Evolutionary conservation across 2,888 invertebrate genomes (phyloP), one percentile per base, ranked within the genome.

Genomic region (Hirudinaria manillensis): DNA sequence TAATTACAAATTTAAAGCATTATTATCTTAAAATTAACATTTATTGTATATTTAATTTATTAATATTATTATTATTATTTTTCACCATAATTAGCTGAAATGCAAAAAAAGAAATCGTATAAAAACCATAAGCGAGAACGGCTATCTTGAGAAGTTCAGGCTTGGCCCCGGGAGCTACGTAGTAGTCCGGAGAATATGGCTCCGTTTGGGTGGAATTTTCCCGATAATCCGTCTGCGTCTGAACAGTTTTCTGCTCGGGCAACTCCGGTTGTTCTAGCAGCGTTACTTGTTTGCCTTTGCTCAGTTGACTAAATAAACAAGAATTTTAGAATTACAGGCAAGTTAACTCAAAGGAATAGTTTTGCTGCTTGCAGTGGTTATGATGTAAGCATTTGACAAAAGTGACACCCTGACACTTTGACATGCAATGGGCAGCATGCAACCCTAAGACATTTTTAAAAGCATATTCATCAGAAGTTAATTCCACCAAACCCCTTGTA

Each of bases 121-220:
- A 7, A 21, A 81, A 78, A 88, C 89, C 89, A 89, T 89, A 90
- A 51, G 88, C 87, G 45, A 91, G 83, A 45, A 89, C 86, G 6
- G 88, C 89, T 38, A 92, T 84, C 67, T 88, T 89, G 32, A 92
- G 81, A 0, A 91, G 87, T 84, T 92, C 92, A 0, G 91, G 86
- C 81, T 87, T 83, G 83, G 88, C 56, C 53, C 84, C 75, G 80
- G 86, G 85, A 55, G 84, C 81, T 79, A 89, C 84, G 76, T 85
- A 86, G 81, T 88, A 89, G 0, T 88, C 87, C 0, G 92, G 90
- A 78, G 91, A 89, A 89, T 92, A 92, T 0, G 92, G 92, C 21
- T 87, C 86, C 0, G 92, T 93, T 85, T 92, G 92, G 0, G 90
- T 89, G 78, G 90, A 91, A 0, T 90, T 90, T 81, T 92, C 92